Conservation (phyloP, 2,888 invertebrate species). For the Brachyptera putata region DNA sequence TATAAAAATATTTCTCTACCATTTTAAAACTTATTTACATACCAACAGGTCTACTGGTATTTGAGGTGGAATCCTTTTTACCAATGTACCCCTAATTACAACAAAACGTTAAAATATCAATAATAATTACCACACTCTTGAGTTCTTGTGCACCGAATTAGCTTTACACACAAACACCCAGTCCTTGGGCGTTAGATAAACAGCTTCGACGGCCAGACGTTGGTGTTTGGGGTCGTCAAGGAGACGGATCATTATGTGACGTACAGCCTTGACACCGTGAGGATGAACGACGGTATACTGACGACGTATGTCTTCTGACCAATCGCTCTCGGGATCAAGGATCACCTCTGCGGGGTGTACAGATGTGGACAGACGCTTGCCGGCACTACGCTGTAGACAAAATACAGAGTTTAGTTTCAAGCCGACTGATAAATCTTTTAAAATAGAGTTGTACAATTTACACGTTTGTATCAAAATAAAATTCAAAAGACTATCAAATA, state of each 20-base stretch:
- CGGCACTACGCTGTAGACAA: constrained; percentile 42
- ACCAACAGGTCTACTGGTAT: too few relatives aligned
- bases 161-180: constrained; percentile 78
- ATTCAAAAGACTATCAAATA: too few relatives aligned
- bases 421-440: too few relatives aligned
- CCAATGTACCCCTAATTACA: too few relatives aligned
- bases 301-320: constrained; percentile 49
- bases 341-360: constrained; percentile 36
- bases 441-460: too few relatives aligned
- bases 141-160: constrained; percentile 48
- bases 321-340: constrained; percentile 46
- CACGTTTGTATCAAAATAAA: too few relatives aligned
- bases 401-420: too few relatives aligned
- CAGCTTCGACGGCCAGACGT: constrained; percentile 60
- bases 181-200: constrained; percentile 63
- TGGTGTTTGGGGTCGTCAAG: constrained; percentile 52
- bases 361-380: constrained; percentile 43
- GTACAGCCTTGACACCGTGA: constrained; percentile 39
- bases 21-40: too few relatives aligned
- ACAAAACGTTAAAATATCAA: too few relatives aligned
- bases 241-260: constrained; percentile 60
- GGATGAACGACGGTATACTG: constrained; percentile 45
- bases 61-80: too few relatives aligned
- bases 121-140: constrained; percentile 54
- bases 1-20: too few relatives aligned